phyloP scores from a whole-genome alignment of 2,797 vertebrate species.

The Euthynnus affinis region DNA sequence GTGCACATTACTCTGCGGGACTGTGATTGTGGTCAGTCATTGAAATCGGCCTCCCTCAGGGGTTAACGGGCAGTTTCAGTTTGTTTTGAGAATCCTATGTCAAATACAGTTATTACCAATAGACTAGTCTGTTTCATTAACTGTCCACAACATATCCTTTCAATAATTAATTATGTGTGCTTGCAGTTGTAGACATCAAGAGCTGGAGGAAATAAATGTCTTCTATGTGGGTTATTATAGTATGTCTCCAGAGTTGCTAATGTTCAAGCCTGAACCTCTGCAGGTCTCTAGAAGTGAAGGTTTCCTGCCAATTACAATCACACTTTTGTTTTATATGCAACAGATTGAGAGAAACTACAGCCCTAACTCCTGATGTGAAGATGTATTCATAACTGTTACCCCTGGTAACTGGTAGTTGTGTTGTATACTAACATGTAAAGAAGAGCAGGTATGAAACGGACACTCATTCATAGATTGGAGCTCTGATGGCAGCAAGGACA shows the following conservation, averaged over 20 bases:
- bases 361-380: constrained; percentile 14
- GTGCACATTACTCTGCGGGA: constrained; percentile 10
- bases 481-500: constrained; percentile 33
- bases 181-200: constrained; percentile 23
- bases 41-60: constrained; percentile 11
- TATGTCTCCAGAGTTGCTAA: constrained; percentile 10
- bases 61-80: constrained; percentile 8
- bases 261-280: constrained; percentile 24
- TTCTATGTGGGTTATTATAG: constrained; percentile 19
- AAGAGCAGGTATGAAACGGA: constrained; percentile 24
- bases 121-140: constrained; percentile 17
- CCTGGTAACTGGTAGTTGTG: constrained; percentile 33
- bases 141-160: neutral
- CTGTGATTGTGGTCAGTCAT: constrained; percentile 24
- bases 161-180: constrained; percentile 36
- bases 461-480: constrained; percentile 20
- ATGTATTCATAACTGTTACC: neutral
- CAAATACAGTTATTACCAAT: constrained; percentile 29
- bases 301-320: constrained; percentile 4
- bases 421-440: constrained; percentile 58
- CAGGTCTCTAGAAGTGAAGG: neutral
- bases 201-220: constrained; percentile 4
- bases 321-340: neutral
- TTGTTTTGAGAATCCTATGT: constrained; percentile 23
- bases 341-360: neutral